A percentile compares a stretch with the other conserved stretches of the same genome.
phyloP scores from a whole-genome alignment of 2,113 vertebrate species.

The Pachypanchax playfairii region DNA sequence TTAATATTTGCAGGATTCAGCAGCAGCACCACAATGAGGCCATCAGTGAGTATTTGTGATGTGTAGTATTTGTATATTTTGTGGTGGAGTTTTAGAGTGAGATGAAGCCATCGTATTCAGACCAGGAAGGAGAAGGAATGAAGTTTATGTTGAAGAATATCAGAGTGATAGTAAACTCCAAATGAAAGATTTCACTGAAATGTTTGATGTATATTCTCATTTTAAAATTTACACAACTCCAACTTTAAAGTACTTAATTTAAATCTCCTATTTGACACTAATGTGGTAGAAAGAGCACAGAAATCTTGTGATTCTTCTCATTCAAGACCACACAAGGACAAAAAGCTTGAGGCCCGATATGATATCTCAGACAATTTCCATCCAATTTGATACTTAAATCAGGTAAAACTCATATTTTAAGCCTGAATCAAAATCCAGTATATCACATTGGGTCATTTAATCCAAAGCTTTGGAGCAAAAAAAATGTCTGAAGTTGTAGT shows the following conservation, averaged over 20 bases:
- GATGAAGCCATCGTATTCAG: slow-evolving; percentile 45
- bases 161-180: slow-evolving; percentile 36
- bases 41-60: slow-evolving; percentile 58
- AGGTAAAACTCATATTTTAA: too few relatives aligned
- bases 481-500: too few relatives aligned
- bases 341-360: too few relatives aligned
- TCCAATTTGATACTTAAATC: too few relatives aligned
- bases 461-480: too few relatives aligned
- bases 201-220: slow-evolving; percentile 38
- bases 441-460: too few relatives aligned
- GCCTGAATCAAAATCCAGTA: too few relatives aligned
- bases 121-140: slow-evolving; percentile 31
- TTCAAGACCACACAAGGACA: too few relatives aligned
- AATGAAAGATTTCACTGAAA: slow-evolving; percentile 27
- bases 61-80: slow-evolving; percentile 58
- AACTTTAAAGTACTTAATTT: not conserved
- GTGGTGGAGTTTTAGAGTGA: slow-evolving; percentile 17
- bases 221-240: slow-evolving; percentile 26
- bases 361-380: too few relatives aligned
- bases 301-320: too few relatives aligned
- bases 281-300: too few relatives aligned
- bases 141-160: slow-evolving; percentile 55
- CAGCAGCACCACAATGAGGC: slow-evolving; percentile 38
- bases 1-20: slow-evolving; percentile 55
- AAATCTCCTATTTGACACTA: too few relatives aligned